These are phyloP conservation scores for Neosalanx taihuensis DNA, from an alignment of 2,797 vertebrate genomes.

Conservation along the genomic window DNA sequence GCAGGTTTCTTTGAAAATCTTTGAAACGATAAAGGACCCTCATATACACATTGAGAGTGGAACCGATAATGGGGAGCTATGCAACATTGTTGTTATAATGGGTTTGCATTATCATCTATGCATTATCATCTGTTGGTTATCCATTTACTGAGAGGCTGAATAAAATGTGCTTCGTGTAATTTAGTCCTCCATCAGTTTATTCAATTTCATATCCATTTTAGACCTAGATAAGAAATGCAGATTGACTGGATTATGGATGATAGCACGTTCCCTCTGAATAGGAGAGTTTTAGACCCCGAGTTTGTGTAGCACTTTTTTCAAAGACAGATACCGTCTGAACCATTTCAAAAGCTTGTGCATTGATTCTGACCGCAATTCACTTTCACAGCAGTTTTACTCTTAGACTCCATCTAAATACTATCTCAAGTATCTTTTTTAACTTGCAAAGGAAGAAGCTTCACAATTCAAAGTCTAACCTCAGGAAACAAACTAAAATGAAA, in stretches of 20 bases:
- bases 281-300: constrained; percentile 5
- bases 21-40: too few species aligned
- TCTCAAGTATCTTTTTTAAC: constrained; percentile 36
- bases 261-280: background rate
- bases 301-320: constrained; percentile 18
- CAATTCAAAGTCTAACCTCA: constrained; percentile 31
- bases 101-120: background rate
- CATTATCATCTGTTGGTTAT: background rate
- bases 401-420: constrained; percentile 25
- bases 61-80: background rate
- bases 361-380: constrained; percentile 1
- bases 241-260: background rate
- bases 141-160: background rate
- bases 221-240: background rate
- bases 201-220: constrained; percentile 4
- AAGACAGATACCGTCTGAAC: constrained; percentile 1
- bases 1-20: too few species aligned
- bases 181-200: background rate
- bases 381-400: constrained; percentile 20
- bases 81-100: background rate
- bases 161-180: background rate
- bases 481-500: constrained; percentile 12
- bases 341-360: constrained; percentile 2
- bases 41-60: too few species aligned
- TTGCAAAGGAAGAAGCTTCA: constrained; percentile 42